Conservation (phyloP, 2,797 vertebrate species). For the Nyctalus aviator region DNA sequence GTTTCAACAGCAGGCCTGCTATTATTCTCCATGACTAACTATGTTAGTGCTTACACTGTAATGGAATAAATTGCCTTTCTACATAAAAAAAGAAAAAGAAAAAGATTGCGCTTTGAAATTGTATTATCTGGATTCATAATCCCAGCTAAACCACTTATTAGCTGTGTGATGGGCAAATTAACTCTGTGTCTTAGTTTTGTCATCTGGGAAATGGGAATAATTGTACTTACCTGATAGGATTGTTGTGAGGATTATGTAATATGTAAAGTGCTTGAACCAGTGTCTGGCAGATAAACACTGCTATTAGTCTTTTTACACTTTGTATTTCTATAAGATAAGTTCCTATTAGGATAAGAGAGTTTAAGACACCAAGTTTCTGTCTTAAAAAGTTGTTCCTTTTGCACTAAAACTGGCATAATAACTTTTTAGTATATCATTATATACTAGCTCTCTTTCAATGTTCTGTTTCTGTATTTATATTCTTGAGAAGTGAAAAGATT, state of each 20-base stretch:
- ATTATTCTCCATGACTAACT: neutral
- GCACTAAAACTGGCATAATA: neutral
- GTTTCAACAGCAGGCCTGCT: neutral
- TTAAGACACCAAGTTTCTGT: conserved; percentile 24
- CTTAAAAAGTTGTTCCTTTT: conserved; percentile 9
- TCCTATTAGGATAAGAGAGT: neutral
- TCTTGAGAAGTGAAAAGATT: conserved; percentile 44
- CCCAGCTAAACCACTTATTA: neutral
- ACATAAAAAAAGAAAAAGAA: neutral
- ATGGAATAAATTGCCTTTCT: neutral
- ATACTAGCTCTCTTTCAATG: neutral
- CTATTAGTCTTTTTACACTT: neutral
- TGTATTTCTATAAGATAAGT: conserved; percentile 26
- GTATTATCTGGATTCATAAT: conserved; percentile 14
- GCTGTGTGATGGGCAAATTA: neutral
- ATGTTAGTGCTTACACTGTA: neutral
- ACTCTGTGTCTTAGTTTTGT: conserved; percentile 11
- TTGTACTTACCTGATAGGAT: neutral
- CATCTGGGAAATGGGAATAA: neutral
- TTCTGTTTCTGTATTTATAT: conserved; percentile 11
- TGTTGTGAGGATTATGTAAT: neutral
- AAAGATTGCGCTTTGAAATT: neutral
- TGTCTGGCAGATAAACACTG: neutral
- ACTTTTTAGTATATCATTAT: neutral
- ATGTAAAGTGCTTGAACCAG: neutral